Evolutionary conservation across 2,888 invertebrate genomes (phyloP).

Genomic region (Frankliniella intonsa): DNA sequence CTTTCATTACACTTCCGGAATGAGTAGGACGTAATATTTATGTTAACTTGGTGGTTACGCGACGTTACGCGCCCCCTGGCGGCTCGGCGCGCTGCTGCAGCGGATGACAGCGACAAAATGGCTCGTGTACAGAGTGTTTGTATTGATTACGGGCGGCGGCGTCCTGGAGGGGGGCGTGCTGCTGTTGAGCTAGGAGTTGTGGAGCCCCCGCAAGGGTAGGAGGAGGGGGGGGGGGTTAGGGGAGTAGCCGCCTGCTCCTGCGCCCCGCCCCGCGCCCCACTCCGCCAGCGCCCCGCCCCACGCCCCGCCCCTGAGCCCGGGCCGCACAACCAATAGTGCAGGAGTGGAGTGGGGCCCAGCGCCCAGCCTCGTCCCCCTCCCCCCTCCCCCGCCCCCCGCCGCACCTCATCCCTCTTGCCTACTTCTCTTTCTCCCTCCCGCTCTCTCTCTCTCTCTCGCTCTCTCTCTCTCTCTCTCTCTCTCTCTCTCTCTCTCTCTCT

Average conservation of each 20-base stretch:
- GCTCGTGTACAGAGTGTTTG: slow-evolving; percentile 31
- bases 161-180: background rate
- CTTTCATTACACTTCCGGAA: too few relatives aligned
- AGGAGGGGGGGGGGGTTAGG: too few relatives aligned
- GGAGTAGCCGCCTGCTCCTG: too few relatives aligned
- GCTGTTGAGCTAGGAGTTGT: background rate
- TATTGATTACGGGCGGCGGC: background rate
- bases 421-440: background rate
- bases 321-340: background rate
- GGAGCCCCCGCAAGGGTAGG: background rate
- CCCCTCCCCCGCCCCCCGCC: background rate
- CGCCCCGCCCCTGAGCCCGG: background rate
- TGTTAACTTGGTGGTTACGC: too few relatives aligned
- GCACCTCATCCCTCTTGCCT: background rate
- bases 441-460: too few relatives aligned
- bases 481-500: background rate
- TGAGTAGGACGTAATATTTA: too few relatives aligned
- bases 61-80: too few relatives aligned
- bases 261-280: too few relatives aligned
- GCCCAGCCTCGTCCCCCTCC: background rate
- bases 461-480: background rate
- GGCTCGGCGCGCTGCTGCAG: background rate
- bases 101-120: slow-evolving; percentile 34
- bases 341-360: background rate
- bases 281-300: too few relatives aligned